A percentile compares a stretch with the other conserved stretches of the same genome.
phyloP scores from a whole-genome alignment of 92 coral and sea anemone species.

The Isaurus tuberculatus region DNA sequence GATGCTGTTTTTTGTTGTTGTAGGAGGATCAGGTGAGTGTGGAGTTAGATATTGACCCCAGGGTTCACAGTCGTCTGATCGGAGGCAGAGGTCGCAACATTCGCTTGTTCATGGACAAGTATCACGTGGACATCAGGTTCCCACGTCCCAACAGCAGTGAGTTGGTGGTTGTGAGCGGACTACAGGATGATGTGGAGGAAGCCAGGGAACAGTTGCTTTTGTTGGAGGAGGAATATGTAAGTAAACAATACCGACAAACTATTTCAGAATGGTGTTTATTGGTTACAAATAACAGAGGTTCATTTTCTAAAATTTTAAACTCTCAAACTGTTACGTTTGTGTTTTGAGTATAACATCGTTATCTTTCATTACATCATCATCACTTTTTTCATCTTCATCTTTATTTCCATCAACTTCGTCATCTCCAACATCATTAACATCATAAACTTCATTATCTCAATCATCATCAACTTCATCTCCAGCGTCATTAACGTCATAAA shows the following conservation, averaged over 20 bases:
- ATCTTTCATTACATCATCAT: too few relatives aligned
- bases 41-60: slow-evolving; percentile 86
- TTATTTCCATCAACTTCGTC: too few relatives aligned
- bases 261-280: too few relatives aligned
- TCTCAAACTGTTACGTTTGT: too few relatives aligned
- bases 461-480: too few relatives aligned
- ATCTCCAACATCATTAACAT: too few relatives aligned
- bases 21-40: slow-evolving; percentile 96
- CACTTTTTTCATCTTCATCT: too few relatives aligned
- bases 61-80: slow-evolving; percentile 96
- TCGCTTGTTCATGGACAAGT: slow-evolving; percentile 93
- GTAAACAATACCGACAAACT: slow-evolving; percentile 31
- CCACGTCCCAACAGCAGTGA: slow-evolving; percentile 90
- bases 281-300: too few relatives aligned
- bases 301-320: too few relatives aligned
- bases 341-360: too few relatives aligned
- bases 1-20: not conserved
- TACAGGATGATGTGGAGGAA: slow-evolving; percentile 91
- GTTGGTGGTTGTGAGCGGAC: slow-evolving; percentile 89
- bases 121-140: slow-evolving; percentile 96
- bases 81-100: slow-evolving; percentile 93
- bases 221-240: slow-evolving; percentile 97
- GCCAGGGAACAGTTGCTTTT: slow-evolving; percentile 90
- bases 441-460: too few relatives aligned
- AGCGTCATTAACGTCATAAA: too few relatives aligned